Base-by-base conservation (phyloP, 2,113 vertebrate genomes). In the Perca flavescens region DNA sequence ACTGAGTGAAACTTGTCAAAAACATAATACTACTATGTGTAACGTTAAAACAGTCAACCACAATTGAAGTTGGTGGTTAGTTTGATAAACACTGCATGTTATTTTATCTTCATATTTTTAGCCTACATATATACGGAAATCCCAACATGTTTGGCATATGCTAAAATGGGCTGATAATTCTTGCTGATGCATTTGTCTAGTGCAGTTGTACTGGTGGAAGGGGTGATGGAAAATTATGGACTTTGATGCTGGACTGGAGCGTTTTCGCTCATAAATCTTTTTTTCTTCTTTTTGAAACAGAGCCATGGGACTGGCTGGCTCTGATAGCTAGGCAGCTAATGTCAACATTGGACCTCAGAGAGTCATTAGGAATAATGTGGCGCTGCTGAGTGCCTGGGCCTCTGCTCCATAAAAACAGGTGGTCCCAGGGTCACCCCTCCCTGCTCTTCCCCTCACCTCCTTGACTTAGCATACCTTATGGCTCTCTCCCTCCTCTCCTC, bases 341-440 rank as follows among this genome's bases (percentile, higher is more conserved):
- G 87, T 91, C 91, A 91, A 90, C 84, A 85, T 49, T 53, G 75
- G 83, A 86, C 90, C 90, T 75, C 73, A 22, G 88, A 90, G 86
- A 87, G 86, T 84, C 86, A 89, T 93, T 91, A 86, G 57, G 80
- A 69, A 84, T 90, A 93, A 93, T 91, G 86, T 86, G 86, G 80
- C 66, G 15, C 79, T 82, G 77, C 76, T 80, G 84, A 90, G 79
- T 83, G 85, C 72, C 76, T 25, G 62, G 66, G 63, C 52, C 82
- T 74, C 84, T 36, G 62, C 70, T 78, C 67, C 74, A 88, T 82
- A 79, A 91, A 89, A 90, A 91, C 92, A 93, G 92, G 91, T 93
- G 91, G 90, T 92, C 86, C 81, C 86, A 86, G 86, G 87, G 90
- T 91, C 90, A 86, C 79, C 85, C 84, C 84, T 77, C 78, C 58